These are phyloP conservation scores for Toxonevra muliebris DNA, from an alignment of 2,888 invertebrate genomes.

Conservation along the genomic window DNA sequence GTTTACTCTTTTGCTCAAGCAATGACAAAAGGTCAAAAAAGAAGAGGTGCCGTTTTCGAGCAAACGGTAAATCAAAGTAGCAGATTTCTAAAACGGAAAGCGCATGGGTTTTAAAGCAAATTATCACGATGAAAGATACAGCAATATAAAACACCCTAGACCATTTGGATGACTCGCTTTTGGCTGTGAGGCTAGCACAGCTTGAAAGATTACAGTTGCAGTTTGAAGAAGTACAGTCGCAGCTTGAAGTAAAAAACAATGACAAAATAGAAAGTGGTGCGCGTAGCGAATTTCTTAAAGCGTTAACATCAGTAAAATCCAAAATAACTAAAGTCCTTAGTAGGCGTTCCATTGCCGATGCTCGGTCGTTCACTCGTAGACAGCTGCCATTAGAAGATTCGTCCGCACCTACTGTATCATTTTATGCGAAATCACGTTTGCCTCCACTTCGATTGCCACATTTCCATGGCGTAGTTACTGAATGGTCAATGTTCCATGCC, in stretches of 20 bases:
- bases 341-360: neutral
- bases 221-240: conserved; percentile 1
- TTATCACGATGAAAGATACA: neutral
- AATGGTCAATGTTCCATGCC: conserved; percentile 13
- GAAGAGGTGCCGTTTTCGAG: neutral
- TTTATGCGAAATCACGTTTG: neutral
- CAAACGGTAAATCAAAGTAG: neutral
- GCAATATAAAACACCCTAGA: neutral
- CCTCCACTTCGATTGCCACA: conserved; percentile 3
- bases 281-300: neutral
- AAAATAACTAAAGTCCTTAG: neutral
- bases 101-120: neutral
- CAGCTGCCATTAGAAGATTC: neutral
- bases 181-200: conserved; percentile 7
- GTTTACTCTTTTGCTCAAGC: too few relatives aligned
- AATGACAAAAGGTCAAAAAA: neutral
- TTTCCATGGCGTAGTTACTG: conserved; percentile 4
- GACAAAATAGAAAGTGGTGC: conserved; percentile 1
- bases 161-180: conserved; percentile 6
- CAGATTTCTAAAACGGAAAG: conserved; percentile 4
- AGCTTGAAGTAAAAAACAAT: conserved; percentile 9
- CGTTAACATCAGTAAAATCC: neutral
- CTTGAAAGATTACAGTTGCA: neutral
- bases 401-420: neutral
- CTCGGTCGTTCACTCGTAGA: neutral